Evolutionary conservation across 2,888 invertebrate species (phyloP).

Genomic region (Uloborus plumipes): DNA sequence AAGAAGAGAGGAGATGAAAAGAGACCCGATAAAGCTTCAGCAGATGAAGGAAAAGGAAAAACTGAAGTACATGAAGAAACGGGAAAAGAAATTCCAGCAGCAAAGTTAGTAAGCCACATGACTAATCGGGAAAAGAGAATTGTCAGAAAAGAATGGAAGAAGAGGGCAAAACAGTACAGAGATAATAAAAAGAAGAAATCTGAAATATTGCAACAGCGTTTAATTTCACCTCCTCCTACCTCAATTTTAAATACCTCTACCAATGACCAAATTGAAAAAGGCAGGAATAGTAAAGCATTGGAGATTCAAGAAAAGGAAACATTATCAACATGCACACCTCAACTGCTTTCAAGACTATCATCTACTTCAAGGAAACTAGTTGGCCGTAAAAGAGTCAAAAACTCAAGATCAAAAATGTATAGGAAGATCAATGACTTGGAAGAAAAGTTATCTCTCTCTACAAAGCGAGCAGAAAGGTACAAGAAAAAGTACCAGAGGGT

Average conservation of each 20-base stretch:
- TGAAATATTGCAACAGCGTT: neutral
- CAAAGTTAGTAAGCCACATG: neutral
- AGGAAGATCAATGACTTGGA: neutral
- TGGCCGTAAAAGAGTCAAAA: slow-evolving; percentile 1
- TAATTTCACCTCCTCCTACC: slow-evolving; percentile 2
- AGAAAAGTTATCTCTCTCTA: slow-evolving; percentile 4
- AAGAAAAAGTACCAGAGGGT: slow-evolving; percentile 1
- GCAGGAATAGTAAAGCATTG: neutral
- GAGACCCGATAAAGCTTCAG: neutral
- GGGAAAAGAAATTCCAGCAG: neutral
- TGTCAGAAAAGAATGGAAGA: slow-evolving; percentile 2
- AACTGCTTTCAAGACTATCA: neutral
- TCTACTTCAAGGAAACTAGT: slow-evolving; percentile 2
- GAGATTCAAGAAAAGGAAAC: neutral
- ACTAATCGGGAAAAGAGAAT: slow-evolving; percentile 2
- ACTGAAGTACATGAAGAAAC: neutral
- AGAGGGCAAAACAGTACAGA: neutral
- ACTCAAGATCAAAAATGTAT: neutral
- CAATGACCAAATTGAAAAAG: slow-evolving; percentile 1
- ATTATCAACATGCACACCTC: neutral
- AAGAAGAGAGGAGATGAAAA: slow-evolving; percentile 2
- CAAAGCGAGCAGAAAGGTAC: neutral
- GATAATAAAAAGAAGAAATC: slow-evolving; percentile 2
- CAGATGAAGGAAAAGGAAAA: neutral
- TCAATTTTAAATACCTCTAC: neutral